A percentile compares a stretch with the other conserved stretches of the same genome.
Evolutionary conservation across 2,113 vertebrate genomes (phyloP).

Genomic region (Stomatorhinus ivindoensis): DNA sequence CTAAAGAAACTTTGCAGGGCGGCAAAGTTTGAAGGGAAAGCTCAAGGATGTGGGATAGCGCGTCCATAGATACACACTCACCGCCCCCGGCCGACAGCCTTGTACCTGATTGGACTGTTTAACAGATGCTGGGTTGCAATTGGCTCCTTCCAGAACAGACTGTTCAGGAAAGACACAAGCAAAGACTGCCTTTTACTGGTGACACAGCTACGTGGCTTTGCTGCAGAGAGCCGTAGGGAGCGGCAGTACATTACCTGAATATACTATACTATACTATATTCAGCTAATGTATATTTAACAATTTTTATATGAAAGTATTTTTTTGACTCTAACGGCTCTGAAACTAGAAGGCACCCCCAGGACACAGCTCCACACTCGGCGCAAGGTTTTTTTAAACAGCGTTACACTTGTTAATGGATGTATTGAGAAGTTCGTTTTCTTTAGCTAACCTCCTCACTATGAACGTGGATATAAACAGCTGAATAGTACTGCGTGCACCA

Average conservation of each 20-base stretch:
- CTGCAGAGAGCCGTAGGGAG: background rate
- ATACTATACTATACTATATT: background rate
- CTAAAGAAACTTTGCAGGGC: background rate
- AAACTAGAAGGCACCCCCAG: background rate
- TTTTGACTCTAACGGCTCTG: background rate
- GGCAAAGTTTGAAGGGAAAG: conserved; percentile 36
- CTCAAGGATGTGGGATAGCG: conserved; percentile 34
- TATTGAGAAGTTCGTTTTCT: background rate
- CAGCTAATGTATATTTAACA: background rate
- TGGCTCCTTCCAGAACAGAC: conserved; percentile 57
- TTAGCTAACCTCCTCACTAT: background rate
- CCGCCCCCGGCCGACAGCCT: conserved; percentile 52
- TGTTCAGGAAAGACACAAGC: conserved; percentile 45
- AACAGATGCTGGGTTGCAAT: conserved; percentile 55
- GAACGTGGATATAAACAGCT: background rate
- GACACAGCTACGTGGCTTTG: background rate
- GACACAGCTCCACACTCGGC: background rate
- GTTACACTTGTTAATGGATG: background rate
- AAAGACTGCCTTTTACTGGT: conserved; percentile 27
- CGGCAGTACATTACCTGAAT: background rate
- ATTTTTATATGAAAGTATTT: background rate
- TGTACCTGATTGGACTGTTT: conserved; percentile 65
- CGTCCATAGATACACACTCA: conserved; percentile 50
- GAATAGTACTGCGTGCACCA: background rate
- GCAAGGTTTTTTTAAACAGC: background rate